phyloP scores from a whole-genome alignment of 2,888 invertebrate species.

The Polyommatus iphigenia region DNA sequence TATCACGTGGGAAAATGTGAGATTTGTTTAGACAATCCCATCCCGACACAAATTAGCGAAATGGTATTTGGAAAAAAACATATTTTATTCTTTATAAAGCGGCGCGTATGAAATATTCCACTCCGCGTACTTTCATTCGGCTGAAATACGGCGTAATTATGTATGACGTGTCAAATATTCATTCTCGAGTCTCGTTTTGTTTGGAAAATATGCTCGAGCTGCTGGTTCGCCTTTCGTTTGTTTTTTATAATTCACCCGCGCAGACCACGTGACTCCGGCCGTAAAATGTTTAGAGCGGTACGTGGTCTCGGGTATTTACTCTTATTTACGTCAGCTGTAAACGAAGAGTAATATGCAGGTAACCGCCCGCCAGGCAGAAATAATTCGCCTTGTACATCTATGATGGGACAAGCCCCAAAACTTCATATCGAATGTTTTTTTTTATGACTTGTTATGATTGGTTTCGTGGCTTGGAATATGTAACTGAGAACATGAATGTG shows the following conservation, averaged over 20 bases:
- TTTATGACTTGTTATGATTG: background rate
- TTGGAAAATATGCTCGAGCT: conserved; percentile 14
- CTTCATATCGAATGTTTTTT: background rate
- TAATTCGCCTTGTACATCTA: background rate
- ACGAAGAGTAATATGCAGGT: conserved; percentile 21
- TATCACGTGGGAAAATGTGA: background rate
- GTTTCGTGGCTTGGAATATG: no score
- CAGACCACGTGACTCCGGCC: conserved; percentile 1
- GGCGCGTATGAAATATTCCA: conserved; percentile 25
- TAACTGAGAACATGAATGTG: no score
- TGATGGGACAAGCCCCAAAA: background rate
- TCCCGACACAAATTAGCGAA: background rate
- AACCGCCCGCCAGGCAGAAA: background rate
- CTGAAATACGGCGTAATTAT: conserved; percentile 29
- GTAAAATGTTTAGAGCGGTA: conserved; percentile 29
- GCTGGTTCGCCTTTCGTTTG: background rate
- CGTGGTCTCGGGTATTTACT: conserved; percentile 18
- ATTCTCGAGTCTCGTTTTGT: conserved; percentile 28
- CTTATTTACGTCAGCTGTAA: conserved; percentile 29
- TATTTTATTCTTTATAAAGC: conserved; percentile 10
- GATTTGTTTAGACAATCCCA: conserved; percentile 1
- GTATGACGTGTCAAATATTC: conserved; percentile 31
- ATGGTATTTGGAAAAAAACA: background rate
- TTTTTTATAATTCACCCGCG: background rate
- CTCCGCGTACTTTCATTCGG: conserved; percentile 28